Conservation (phyloP, 1,140 invertebrate species). For the Atta colombica region DNA sequence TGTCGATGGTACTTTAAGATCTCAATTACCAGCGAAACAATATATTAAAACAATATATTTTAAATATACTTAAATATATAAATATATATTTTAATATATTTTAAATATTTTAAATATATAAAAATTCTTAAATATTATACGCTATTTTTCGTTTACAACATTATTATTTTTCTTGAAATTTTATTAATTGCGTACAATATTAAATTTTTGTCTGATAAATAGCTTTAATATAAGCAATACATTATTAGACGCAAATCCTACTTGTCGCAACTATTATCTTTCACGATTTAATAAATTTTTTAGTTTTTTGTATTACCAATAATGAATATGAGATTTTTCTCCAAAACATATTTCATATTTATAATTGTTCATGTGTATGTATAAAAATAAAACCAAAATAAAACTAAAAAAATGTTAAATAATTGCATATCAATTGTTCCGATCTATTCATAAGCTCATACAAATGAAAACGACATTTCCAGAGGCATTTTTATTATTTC, state of each 20-base stretch:
- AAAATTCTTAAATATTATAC: neutral
- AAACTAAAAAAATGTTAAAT: slow-evolving; percentile 23
- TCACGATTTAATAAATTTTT: neutral
- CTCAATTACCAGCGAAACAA: too few relatives aligned
- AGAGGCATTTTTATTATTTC: slow-evolving; percentile 34
- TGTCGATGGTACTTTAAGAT: too few relatives aligned
- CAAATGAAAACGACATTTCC: neutral
- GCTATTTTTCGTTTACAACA: neutral
- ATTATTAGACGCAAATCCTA: neutral
- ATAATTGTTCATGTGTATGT: neutral
- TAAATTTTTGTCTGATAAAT: neutral
- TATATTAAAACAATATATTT: neutral
- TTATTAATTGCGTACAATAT: neutral
- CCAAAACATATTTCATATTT: neutral
- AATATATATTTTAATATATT: too few relatives aligned
- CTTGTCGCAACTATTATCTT: neutral
- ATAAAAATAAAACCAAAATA: neutral
- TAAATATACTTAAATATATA: too few relatives aligned
- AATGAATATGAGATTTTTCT: neutral
- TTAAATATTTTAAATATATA: neutral
- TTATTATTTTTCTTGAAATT: neutral
- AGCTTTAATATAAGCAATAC: neutral
- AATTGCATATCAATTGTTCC: slow-evolving; percentile 31
- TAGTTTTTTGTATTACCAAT: neutral
- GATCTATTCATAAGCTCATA: neutral